phyloP scores from a whole-genome alignment of 2,113 vertebrate genomes.

The Ramphastos sulfuratus region DNA sequence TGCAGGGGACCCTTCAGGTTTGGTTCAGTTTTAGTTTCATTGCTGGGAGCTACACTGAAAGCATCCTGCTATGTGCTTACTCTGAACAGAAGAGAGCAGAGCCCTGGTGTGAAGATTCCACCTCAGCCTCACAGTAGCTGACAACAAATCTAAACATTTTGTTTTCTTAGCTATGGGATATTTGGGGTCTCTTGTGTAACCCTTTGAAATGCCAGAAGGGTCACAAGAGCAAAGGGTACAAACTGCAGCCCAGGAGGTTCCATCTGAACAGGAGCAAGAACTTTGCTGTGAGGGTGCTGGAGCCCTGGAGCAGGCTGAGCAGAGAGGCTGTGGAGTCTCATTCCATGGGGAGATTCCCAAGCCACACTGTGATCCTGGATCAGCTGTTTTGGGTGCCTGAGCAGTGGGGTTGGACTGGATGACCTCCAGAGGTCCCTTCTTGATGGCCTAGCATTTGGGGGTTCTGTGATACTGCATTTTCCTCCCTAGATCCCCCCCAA shows the following conservation, averaged over 20 bases:
- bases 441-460: background rate
- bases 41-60: background rate
- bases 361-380: background rate
- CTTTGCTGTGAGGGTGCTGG: too few species aligned
- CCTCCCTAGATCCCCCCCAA: background rate
- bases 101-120: background rate
- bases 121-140: background rate
- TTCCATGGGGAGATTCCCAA: too few species aligned
- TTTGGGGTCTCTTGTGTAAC: background rate
- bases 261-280: too few species aligned
- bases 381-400: background rate
- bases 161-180: background rate
- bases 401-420: background rate
- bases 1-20: background rate
- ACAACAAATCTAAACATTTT: background rate
- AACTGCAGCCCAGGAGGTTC: too few species aligned
- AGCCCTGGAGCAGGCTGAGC: too few species aligned
- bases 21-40: background rate
- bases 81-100: background rate
- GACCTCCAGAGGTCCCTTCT: background rate
- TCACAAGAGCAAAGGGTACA: background rate
- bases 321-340: too few species aligned
- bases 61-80: background rate
- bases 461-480: background rate
- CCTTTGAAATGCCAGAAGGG: background rate